Percentiles rank a stretch among this genome's conserved stretches.
phyloP scores from a whole-genome alignment of 2,797 vertebrate species.

The Eulemur rubriventer region DNA sequence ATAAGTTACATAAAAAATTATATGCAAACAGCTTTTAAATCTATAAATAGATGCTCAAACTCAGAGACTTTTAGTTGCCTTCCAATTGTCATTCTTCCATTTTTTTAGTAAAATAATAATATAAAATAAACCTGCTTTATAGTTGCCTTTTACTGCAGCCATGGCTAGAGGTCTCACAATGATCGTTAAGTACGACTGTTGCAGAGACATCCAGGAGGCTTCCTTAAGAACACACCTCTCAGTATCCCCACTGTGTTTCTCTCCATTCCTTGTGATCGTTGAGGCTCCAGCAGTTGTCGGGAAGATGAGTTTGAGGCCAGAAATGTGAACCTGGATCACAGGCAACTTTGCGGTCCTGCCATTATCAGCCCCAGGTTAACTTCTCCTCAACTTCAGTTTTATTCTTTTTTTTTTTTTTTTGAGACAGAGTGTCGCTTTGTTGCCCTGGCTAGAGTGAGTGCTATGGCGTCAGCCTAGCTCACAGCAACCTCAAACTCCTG shows the following conservation, averaged over 20 bases:
- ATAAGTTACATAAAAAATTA: neutral
- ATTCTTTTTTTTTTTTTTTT: too few relatives aligned
- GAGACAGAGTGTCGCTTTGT: too few relatives aligned
- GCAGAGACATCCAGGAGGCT: neutral
- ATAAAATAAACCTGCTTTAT: neutral
- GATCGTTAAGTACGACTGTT: neutral
- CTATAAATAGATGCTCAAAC: neutral
- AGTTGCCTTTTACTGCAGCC: neutral
- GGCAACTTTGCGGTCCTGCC: neutral
- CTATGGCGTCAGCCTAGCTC: too few relatives aligned
- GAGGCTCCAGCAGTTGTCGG: neutral
- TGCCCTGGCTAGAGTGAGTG: too few relatives aligned
- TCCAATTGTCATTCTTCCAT: neutral
- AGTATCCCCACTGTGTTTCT: neutral
- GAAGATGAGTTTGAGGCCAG: neutral
- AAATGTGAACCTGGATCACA: neutral
- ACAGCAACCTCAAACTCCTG: too few relatives aligned
- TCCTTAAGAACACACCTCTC: neutral
- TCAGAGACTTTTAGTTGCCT: neutral
- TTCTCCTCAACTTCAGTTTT: neutral
- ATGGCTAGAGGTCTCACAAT: neutral
- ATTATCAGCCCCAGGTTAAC: neutral
- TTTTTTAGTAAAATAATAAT: neutral
- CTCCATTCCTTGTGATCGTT: neutral
- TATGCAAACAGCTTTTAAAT: neutral